Base-by-base conservation (phyloP, 2,888 invertebrate genomes). In the Leucophenga maculata region DNA sequence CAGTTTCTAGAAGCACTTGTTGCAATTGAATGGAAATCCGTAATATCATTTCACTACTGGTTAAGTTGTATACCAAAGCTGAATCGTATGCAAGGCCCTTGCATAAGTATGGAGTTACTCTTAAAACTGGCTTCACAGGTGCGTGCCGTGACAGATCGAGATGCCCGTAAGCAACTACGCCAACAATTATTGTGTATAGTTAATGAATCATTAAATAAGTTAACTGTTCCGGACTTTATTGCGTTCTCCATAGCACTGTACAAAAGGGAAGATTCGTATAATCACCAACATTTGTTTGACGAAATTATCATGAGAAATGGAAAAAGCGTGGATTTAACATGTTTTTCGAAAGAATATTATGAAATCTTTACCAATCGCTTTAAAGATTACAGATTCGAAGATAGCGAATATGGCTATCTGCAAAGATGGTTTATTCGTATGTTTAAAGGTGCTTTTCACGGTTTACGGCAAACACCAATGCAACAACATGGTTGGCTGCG, bases 21-120 rank as follows among this genome's bases (percentile, higher is more conserved):
- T 88, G 88, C 85, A 85, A 84, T 32, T 75, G 85, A 8, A 78
- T 86, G 6, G 50, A 20, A 44, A 32, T 9, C 18, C 18, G 13
- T 11, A 39, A 16, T 39, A 39, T 20, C 88, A 0, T 71, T 88
- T 60, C 78, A 79, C 66, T 78, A 78, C 60, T 85, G 86, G 86
- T 65, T 87, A 20, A 9, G n/a, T 3, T 67, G 69, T 32, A 67
- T 77, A 39, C 9, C 39, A 57, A 69, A 6, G 6, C n/a, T 50
- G 22, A 0, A 14, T 68, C 9, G 60, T 1, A 26, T 31, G 32
- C 31, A 13, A 16, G 16, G 39, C 11, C 6, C 39, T 39, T 39
- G 39, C 39, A 39, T 11, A 39, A 39, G 8, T 1, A 11, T 39
- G 9, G 39, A 39, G 3, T 11, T 39, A 6, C 3, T 39, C 1